phyloP scores from a whole-genome alignment of 2,113 vertebrate genomes.

The Climacteris rufus region DNA sequence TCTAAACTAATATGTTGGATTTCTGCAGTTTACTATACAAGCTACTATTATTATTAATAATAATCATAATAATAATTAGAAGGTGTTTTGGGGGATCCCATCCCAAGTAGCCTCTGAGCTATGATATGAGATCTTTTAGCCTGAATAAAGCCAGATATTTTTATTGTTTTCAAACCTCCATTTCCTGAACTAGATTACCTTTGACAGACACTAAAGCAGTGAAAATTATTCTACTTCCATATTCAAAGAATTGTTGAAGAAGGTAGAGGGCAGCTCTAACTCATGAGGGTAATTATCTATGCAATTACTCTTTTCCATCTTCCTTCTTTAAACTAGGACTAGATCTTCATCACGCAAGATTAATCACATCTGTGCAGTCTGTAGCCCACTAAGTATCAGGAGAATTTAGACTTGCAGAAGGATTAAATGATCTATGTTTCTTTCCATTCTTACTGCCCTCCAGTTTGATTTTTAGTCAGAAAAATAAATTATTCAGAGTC shows the following conservation, averaged over 20 bases:
- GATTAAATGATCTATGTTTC: background rate
- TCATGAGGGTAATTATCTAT: background rate
- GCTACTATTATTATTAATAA: background rate
- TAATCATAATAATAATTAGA: background rate
- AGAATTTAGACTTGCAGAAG: background rate
- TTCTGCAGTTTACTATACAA: background rate
- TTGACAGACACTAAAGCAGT: background rate
- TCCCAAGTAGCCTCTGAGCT: background rate
- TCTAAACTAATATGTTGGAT: background rate
- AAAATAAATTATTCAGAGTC: background rate
- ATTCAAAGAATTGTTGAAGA: background rate
- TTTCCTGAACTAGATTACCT: background rate
- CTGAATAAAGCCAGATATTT: background rate
- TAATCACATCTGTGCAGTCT: background rate
- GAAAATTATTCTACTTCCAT: background rate
- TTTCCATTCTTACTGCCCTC: background rate
- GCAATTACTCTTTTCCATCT: background rate
- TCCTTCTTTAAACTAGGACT: background rate
- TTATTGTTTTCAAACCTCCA: background rate
- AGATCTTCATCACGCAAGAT: background rate
- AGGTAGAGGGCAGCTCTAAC: background rate
- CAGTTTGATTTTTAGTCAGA: background rate
- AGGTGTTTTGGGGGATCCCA: background rate
- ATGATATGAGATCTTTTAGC: background rate
- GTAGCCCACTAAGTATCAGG: background rate